These are phyloP conservation scores for Passer domesticus DNA, from an alignment of 2,113 vertebrate species.

Conservation along the genomic window DNA sequence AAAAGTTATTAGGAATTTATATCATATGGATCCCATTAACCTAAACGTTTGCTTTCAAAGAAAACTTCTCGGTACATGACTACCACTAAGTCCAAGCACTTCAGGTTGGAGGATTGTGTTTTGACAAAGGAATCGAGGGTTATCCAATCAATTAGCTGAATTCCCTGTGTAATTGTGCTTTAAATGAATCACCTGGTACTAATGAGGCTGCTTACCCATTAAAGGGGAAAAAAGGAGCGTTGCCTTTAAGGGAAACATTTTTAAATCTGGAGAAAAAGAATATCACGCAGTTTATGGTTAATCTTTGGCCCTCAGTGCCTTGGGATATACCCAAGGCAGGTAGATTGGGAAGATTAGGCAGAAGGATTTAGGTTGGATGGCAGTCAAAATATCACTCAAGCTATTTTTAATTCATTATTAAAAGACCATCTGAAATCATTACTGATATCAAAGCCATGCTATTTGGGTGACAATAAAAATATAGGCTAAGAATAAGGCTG, in stretches of 20 bases:
- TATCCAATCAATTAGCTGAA: slow-evolving; percentile 59
- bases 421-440: not conserved
- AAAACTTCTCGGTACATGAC: slow-evolving; percentile 45
- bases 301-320: not conserved
- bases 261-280: not conserved
- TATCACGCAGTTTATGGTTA: not conserved
- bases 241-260: not conserved
- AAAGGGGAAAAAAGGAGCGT: not conserved
- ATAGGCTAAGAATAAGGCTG: not conserved
- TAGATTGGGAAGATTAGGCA: slow-evolving; percentile 2
- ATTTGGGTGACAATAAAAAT: not conserved
- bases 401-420: slow-evolving; percentile 8
- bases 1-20: slow-evolving; percentile 52
- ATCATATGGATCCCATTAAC: slow-evolving; percentile 79
- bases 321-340: not conserved
- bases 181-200: slow-evolving; percentile 66
- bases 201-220: slow-evolving; percentile 30
- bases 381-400: not conserved
- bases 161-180: slow-evolving; percentile 61
- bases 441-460: not conserved
- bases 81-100: slow-evolving; percentile 60
- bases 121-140: slow-evolving; percentile 67
- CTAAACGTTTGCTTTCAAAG: slow-evolving; percentile 66
- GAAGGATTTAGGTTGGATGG: not conserved
- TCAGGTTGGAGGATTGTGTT: slow-evolving; percentile 56